These are phyloP conservation scores for Podilymbus podiceps DNA, from an alignment of 2,113 vertebrate species.

Conservation along the genomic window DNA sequence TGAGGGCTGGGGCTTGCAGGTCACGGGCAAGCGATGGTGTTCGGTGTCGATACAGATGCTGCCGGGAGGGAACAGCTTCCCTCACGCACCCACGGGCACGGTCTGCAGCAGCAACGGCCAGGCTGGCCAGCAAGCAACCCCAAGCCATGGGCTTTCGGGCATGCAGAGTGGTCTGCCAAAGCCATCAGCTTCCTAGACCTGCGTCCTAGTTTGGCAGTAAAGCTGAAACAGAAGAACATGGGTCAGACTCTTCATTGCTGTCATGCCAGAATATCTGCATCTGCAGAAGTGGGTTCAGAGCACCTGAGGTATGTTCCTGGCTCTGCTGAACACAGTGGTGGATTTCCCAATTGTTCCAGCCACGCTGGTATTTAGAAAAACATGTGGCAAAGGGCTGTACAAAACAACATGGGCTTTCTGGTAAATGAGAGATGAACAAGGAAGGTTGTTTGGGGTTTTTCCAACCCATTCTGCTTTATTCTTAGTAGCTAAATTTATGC, in stretches of 20 bases:
- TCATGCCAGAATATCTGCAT: background rate
- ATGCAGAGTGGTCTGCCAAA: background rate
- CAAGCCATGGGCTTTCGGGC: background rate
- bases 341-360: background rate
- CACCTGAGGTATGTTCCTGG: background rate
- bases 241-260: background rate
- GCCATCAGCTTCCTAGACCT: background rate
- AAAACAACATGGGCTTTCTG: background rate
- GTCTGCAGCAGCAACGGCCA: background rate
- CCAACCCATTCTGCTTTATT: background rate
- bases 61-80: background rate
- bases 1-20: background rate
- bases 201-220: background rate
- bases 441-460: background rate
- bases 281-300: background rate
- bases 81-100: background rate
- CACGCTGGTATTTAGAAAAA: background rate
- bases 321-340: background rate
- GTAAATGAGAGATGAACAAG: background rate
- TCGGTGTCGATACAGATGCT: accelerated
- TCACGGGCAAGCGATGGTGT: accelerated
- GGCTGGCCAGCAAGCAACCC: background rate
- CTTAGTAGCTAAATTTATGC: background rate
- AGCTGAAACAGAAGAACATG: background rate
- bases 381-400: background rate